Conservation (phyloP, 2,888 invertebrate species). For the Homarus gammarus region DNA sequence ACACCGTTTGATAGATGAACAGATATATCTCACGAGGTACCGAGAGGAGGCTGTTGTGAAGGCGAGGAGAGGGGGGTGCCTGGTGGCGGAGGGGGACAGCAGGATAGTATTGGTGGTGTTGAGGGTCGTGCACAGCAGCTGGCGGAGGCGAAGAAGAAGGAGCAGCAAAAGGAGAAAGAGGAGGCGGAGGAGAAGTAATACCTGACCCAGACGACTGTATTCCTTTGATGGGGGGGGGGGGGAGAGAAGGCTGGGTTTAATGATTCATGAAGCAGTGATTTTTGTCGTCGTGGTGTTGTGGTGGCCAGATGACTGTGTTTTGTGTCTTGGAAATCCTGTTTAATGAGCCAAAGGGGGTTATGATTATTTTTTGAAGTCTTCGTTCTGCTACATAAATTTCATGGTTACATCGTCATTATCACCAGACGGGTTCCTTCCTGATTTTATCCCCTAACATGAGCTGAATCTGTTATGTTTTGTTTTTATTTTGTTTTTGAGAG, state of each 20-base stretch:
- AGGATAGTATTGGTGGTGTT: neutral
- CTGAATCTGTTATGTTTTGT: too few species aligned
- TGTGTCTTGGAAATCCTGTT: neutral
- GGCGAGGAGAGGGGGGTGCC: neutral
- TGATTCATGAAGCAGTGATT: neutral
- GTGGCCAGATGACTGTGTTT: neutral
- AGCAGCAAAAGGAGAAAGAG: too few species aligned
- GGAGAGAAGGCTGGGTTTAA: neutral
- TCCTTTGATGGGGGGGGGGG: too few species aligned
- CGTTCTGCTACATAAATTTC: neutral
- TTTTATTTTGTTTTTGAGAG: too few species aligned
- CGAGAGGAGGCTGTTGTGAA: neutral
- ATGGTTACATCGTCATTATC: neutral
- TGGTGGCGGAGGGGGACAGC: neutral
- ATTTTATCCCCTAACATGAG: neutral
- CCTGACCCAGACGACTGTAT: too few species aligned
- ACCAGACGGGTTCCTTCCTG: neutral
- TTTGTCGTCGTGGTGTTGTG: neutral
- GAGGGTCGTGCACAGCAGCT: neutral
- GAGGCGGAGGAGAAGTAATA: too few species aligned
- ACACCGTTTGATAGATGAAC: constrained; percentile 47
- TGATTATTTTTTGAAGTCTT: neutral
- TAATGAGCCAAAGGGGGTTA: neutral
- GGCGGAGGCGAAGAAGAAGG: too few species aligned
- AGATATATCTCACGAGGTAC: constrained; percentile 36